phyloP scores from a whole-genome alignment of 1,140 invertebrate species.

The Habropoda laboriosa region DNA sequence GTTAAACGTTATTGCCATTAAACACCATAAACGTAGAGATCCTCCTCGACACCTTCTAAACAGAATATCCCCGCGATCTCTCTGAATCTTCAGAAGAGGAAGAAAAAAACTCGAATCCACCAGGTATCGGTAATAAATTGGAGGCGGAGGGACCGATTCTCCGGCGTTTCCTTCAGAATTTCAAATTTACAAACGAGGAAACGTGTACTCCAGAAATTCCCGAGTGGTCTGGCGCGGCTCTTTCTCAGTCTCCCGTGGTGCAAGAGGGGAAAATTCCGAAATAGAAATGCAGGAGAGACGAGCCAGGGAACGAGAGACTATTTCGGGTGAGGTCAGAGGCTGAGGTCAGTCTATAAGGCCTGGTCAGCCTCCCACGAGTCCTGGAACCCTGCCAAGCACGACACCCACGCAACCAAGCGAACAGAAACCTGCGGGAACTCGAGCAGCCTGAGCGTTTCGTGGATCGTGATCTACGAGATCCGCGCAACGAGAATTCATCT shows the following conservation, averaged over 20 bases:
- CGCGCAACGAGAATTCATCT: conserved; percentile 56
- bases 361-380: conserved; percentile 81
- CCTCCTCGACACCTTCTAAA: too few relatives aligned
- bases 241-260: conserved; percentile 36
- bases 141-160: too few relatives aligned
- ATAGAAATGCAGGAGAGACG: conserved; percentile 69
- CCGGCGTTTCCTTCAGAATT: too few relatives aligned
- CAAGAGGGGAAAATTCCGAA: conserved; percentile 65
- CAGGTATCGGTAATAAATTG: too few relatives aligned
- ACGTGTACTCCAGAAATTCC: conserved; percentile 28
- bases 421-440: conserved; percentile 65
- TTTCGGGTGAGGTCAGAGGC: conserved; percentile 82
- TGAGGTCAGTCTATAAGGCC: conserved; percentile 81
- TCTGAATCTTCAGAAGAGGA: too few relatives aligned
- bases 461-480: conserved; percentile 63
- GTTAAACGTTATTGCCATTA: too few relatives aligned
- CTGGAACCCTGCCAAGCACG: conserved; percentile 78
- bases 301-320: conserved; percentile 73
- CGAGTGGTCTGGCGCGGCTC: conserved; percentile 17
- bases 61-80: too few relatives aligned
- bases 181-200: conserved; percentile 9
- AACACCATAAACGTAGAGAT: too few relatives aligned
- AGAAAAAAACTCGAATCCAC: too few relatives aligned
- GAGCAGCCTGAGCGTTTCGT: conserved; percentile 57
- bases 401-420: conserved; percentile 74